These are phyloP conservation scores for Nannobrachium achirus DNA, from an alignment of 2,113 vertebrate genomes.

Conservation along the genomic window DNA sequence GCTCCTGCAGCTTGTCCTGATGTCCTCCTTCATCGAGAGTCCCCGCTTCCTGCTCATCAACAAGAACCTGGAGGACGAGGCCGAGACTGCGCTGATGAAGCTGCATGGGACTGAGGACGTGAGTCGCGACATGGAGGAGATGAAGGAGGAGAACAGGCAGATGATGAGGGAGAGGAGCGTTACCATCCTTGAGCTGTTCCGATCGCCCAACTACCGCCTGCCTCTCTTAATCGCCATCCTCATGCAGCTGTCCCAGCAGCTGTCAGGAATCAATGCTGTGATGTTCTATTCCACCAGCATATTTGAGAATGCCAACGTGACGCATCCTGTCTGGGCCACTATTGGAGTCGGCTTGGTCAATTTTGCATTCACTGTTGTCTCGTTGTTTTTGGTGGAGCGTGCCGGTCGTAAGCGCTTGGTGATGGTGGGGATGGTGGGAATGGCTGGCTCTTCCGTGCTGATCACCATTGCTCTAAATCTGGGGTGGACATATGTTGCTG, in stretches of 20 bases:
- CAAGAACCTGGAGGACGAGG: constrained; percentile 92
- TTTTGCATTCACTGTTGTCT: constrained; percentile 94
- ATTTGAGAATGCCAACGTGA: constrained; percentile 87
- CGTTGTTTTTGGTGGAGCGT: constrained; percentile 93
- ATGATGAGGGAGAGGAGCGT: constrained; percentile 98
- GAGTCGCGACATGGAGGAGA: constrained; percentile 92
- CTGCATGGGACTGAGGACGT: constrained; percentile 89
- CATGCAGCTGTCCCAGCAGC: constrained; percentile 95
- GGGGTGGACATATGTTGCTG: constrained; percentile 93
- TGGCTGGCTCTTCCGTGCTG: constrained; percentile 88
- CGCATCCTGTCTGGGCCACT: constrained; percentile 93
- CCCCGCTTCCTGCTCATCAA: constrained; percentile 97
- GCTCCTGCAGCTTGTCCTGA: constrained; percentile 84
- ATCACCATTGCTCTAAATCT: constrained; percentile 92
- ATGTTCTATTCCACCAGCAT: constrained; percentile 96
- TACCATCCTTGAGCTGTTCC: constrained; percentile 91
- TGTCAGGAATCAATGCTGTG: constrained; percentile 96
- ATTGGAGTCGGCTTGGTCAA: constrained; percentile 93
- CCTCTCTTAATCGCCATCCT: constrained; percentile 89
- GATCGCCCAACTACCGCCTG: constrained; percentile 89
- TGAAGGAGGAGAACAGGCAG: constrained; percentile 96
- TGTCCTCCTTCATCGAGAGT: constrained; percentile 92
- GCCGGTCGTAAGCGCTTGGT: constrained; percentile 92
- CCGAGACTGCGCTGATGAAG: constrained; percentile 94
- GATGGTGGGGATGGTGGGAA: constrained; percentile 89